phyloP scores from a whole-genome alignment of 2,113 vertebrate species.

The Xenopus borealis region DNA sequence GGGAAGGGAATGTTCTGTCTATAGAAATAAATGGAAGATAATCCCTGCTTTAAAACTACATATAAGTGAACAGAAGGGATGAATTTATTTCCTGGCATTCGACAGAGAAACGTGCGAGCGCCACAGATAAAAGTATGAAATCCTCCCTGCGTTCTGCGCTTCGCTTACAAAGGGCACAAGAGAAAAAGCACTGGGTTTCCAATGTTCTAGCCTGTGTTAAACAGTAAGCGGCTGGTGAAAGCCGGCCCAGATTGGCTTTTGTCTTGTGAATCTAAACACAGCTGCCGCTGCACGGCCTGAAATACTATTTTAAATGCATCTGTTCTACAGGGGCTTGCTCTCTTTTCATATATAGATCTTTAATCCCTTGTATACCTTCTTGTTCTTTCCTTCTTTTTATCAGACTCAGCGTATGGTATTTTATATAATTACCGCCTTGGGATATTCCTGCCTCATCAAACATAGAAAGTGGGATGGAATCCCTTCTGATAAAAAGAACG shows the following conservation, averaged over 20 bases:
- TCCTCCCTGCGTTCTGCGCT: not conserved
- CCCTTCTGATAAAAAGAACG: not conserved
- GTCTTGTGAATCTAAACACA: slow-evolving; percentile 18
- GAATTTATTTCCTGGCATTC: no score
- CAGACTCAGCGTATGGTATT: rapidly evolving
- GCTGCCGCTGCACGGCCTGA: not conserved
- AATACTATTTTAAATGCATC: slow-evolving; percentile 3
- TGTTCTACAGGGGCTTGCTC: slow-evolving; percentile 11
- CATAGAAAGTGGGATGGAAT: not conserved
- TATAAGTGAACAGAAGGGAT: no score
- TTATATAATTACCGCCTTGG: slow-evolving; percentile 15
- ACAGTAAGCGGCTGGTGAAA: not conserved
- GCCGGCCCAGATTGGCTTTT: not conserved
- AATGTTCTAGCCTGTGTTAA: not conserved
- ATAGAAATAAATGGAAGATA: no score
- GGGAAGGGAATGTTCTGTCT: no score
- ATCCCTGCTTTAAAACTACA: no score
- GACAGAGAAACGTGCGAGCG: no score
- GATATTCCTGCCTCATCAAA: rapidly evolving
- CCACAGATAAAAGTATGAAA: slow-evolving; percentile 11
- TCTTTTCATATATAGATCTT: slow-evolving; percentile 10
- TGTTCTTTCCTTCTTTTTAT: not conserved
- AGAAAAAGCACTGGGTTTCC: not conserved
- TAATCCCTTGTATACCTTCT: not conserved
- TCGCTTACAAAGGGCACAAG: not conserved